A percentile compares a stretch with the other conserved stretches of the same genome.
Evolutionary conservation across 1,140 invertebrate species (phyloP).

Genomic region (Stegodyphus mimosarum): DNA sequence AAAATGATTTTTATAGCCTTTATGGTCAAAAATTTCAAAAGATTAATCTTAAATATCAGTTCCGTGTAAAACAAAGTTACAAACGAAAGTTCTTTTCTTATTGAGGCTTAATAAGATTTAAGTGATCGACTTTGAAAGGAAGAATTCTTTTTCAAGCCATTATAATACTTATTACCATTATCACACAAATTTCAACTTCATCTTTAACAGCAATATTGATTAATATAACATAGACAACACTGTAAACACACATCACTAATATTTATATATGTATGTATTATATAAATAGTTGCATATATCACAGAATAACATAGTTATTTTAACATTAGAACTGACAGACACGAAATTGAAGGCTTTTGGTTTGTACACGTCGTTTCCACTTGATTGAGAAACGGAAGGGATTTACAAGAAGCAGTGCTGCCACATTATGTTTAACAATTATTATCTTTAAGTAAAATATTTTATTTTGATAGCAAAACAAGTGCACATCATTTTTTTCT

Average conservation of each 20-base stretch:
- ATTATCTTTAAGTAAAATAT: too few relatives aligned
- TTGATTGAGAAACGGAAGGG: constrained; percentile 6
- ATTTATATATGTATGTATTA: constrained; percentile 28
- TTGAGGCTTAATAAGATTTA: too few relatives aligned
- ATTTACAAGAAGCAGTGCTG: constrained; percentile 24
- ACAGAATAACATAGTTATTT: constrained; percentile 54
- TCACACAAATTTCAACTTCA: constrained; percentile 41
- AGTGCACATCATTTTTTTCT: too few relatives aligned
- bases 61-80: too few relatives aligned
- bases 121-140: neutral
- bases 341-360: constrained; percentile 47
- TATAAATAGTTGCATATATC: constrained; percentile 59
- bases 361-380: constrained; percentile 8
- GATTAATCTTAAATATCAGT: too few relatives aligned
- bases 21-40: too few relatives aligned
- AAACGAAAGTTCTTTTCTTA: too few relatives aligned
- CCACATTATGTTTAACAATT: neutral
- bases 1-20: neutral
- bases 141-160: neutral
- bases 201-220: constrained; percentile 44
- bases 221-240: constrained; percentile 48
- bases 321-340: constrained; percentile 45
- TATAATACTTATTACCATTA: neutral
- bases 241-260: constrained; percentile 41
- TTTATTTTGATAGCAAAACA: too few relatives aligned